Percentiles rank a stretch among this genome's conserved stretches.
Conservation (phyloP, 2,888 invertebrate species). For the Pyrgus malvae region DNA sequence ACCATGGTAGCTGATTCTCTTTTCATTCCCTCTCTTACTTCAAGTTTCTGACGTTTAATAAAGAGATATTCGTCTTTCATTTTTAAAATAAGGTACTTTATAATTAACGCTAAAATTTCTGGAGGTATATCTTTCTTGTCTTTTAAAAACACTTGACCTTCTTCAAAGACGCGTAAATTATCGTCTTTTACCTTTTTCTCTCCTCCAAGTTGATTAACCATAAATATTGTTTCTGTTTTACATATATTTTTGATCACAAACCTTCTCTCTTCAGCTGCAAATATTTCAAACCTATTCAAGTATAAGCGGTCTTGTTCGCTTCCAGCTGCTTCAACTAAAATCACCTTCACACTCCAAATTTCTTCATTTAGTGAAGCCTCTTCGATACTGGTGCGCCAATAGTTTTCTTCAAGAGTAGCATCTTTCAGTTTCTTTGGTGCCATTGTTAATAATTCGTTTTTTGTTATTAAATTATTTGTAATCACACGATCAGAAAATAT, state of each 20-base stretch:
- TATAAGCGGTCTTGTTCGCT: conserved; percentile 68
- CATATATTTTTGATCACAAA: conserved; percentile 73
- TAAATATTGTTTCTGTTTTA: conserved; percentile 72
- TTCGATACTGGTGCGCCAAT: conserved; percentile 59
- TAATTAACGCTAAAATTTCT: conserved; percentile 63
- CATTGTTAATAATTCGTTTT: no score
- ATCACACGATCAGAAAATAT: no score
- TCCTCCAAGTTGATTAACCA: conserved; percentile 71
- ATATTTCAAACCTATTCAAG: conserved; percentile 65
- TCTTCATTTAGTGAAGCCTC: conserved; percentile 55
- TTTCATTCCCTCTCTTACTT: conserved; percentile 62
- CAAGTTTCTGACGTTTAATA: conserved; percentile 61
- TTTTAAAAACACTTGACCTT: conserved; percentile 62
- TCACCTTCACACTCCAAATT: conserved; percentile 61
- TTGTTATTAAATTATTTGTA: no score
- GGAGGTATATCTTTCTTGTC: conserved; percentile 68
- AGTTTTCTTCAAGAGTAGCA: conserved; percentile 42
- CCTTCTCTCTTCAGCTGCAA: conserved; percentile 63
- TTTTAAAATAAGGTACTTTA: conserved; percentile 69
- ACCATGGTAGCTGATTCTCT: conserved; percentile 66
- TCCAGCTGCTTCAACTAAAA: conserved; percentile 66
- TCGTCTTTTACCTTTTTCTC: conserved; percentile 70
- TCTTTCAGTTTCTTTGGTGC: conserved; percentile 57
- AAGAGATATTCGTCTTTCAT: conserved; percentile 71
- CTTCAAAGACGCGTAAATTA: conserved; percentile 66